A percentile compares a stretch with the other conserved stretches of the same genome.
These are phyloP conservation scores for Setipinna tenuifilis DNA, from an alignment of 2,797 vertebrate genomes.

Conservation along the genomic window DNA sequence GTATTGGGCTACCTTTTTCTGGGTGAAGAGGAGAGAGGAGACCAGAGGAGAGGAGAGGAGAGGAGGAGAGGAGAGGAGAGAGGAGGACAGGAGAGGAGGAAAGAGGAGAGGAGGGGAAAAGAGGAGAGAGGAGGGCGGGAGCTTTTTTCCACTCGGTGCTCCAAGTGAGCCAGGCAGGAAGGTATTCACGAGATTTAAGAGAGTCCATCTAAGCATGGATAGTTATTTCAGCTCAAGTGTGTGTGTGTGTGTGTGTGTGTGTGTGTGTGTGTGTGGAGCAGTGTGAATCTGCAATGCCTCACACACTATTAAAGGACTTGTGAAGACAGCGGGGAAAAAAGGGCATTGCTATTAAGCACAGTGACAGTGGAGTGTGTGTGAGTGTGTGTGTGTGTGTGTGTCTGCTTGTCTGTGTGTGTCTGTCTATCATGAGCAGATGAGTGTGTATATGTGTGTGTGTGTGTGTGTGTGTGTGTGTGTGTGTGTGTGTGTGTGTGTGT, in stretches of 20 bases:
- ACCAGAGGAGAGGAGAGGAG: no score
- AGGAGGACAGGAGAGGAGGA: no score
- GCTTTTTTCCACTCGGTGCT: conserved; percentile 75
- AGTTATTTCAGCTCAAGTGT: conserved; percentile 75
- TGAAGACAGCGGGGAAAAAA: conserved; percentile 25
- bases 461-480: conserved; percentile 12
- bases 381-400: background rate
- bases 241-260: no score
- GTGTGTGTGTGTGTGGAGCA: conserved; percentile 26
- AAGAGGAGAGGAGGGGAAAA: conserved; percentile 42
- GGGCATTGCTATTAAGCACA: background rate
- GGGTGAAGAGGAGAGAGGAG: no score
- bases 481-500: no score
- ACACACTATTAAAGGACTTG: conserved; percentile 65
- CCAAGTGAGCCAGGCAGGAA: conserved; percentile 80
- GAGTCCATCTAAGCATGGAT: conserved; percentile 75
- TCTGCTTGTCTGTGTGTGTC: background rate
- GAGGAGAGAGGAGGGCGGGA: no score
- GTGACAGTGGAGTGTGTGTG: background rate
- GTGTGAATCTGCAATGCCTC: conserved; percentile 70
- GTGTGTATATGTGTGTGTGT: background rate
- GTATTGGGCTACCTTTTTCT: no score
- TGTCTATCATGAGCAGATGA: background rate
- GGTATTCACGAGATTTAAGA: conserved; percentile 81
- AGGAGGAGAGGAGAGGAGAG: no score